Conservation (phyloP, 2,888 invertebrate genomes). For the Andrena fulva region DNA sequence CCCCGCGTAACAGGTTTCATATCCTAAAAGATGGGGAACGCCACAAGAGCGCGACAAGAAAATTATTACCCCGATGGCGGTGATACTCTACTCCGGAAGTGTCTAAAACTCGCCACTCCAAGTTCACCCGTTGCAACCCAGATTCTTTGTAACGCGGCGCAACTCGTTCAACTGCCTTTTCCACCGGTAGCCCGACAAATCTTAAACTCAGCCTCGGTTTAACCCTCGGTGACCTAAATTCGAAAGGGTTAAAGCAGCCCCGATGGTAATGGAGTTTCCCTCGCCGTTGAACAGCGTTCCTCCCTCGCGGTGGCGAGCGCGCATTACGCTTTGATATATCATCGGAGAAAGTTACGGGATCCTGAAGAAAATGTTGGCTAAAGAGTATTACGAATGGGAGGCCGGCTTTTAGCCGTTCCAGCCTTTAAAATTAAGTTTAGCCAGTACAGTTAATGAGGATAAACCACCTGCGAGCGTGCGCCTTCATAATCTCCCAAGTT, state of each 20-base stretch:
- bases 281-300: constrained; percentile 27
- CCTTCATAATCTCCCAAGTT: constrained; percentile 83
- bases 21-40: neutral
- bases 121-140: neutral
- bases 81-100: neutral
- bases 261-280: constrained; percentile 53
- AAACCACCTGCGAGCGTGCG: constrained; percentile 82
- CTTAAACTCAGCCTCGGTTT: neutral
- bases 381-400: constrained; percentile 56
- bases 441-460: constrained; percentile 83
- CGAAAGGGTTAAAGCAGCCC: constrained; percentile 32
- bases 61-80: neutral
- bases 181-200: constrained; percentile 9
- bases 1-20: neutral
- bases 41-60: neutral
- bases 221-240: constrained; percentile 20
- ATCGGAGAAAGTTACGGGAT: constrained; percentile 48
- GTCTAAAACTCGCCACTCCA: neutral
- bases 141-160: constrained; percentile 6
- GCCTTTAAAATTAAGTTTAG: constrained; percentile 79
- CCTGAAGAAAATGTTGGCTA: constrained; percentile 54
- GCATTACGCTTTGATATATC: constrained; percentile 56
- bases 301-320: constrained; percentile 8
- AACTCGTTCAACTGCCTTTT: constrained; percentile 8
- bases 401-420: constrained; percentile 62